phyloP scores from a whole-genome alignment of 2,797 vertebrate genomes.

The Betta splendens region DNA sequence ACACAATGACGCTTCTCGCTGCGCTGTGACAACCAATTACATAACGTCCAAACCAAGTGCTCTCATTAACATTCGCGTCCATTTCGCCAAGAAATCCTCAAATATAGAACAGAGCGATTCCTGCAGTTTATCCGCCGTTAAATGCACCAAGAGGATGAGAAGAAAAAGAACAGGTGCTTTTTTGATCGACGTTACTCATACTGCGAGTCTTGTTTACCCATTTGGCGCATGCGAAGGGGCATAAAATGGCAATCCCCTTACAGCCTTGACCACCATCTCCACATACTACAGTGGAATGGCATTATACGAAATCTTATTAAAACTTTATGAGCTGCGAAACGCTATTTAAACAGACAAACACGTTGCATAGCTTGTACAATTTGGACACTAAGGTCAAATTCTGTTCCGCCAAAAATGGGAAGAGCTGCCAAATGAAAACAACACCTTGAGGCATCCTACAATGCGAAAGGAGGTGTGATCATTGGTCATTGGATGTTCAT shows the following conservation, averaged over 20 bases:
- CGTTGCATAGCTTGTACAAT: neutral
- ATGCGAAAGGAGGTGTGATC: neutral
- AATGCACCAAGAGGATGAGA: neutral
- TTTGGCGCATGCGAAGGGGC: conserved; percentile 40
- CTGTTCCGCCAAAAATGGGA: too few relatives aligned
- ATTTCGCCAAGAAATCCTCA: conserved; percentile 50
- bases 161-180: neutral
- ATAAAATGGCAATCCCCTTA: conserved; percentile 48
- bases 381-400: conserved; percentile 40
- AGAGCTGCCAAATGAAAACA: conserved; percentile 30
- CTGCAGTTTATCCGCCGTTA: neutral
- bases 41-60: conserved; percentile 71
- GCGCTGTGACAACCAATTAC: conserved; percentile 77
- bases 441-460: conserved; percentile 9
- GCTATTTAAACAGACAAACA: conserved; percentile 2
- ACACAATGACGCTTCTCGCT: conserved; percentile 73
- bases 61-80: conserved; percentile 59
- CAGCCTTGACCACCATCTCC: conserved; percentile 36
- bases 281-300: conserved; percentile 7
- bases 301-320: neutral
- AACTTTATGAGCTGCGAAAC: too few relatives aligned
- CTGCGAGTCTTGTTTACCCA: conserved; percentile 42
- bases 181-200: conserved; percentile 30
- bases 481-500: conserved; percentile 5
- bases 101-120: conserved; percentile 7